Percentiles rank a stretch among this genome's conserved stretches.
Evolutionary conservation across 2,113 vertebrate genomes (phyloP).

Genomic region (Plectropomus leopardus): DNA sequence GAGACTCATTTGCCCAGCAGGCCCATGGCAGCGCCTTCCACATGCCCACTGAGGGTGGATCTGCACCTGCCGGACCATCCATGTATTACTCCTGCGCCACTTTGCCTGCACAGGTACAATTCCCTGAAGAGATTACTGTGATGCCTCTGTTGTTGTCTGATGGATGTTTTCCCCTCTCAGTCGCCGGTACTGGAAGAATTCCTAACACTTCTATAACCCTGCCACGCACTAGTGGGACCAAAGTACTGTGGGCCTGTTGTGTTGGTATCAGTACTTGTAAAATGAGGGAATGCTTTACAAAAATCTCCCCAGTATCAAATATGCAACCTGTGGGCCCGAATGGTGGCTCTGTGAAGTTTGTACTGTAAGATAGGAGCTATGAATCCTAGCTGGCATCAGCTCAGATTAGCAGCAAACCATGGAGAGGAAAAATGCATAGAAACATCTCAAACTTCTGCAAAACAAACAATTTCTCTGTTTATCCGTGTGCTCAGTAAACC

Average conservation of each 20-base stretch:
- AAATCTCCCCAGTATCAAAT: background rate
- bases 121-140: background rate
- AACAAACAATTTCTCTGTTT: background rate
- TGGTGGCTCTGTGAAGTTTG: background rate
- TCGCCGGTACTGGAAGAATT: background rate
- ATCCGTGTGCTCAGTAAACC: too few relatives aligned
- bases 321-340: background rate
- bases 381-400: too few relatives aligned
- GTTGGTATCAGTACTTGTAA: background rate
- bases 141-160: constrained; percentile 9
- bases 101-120: constrained; percentile 88
- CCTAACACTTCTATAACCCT: background rate
- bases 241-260: background rate
- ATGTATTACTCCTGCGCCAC: constrained; percentile 96
- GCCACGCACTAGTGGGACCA: background rate
- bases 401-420: too few relatives aligned
- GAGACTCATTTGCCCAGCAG: constrained; percentile 92
- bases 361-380: too few relatives aligned
- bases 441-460: background rate
- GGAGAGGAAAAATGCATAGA: background rate
- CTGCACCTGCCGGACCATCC: constrained; percentile 82
- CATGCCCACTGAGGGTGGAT: constrained; percentile 88
- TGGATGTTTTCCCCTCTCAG: background rate
- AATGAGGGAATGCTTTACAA: background rate
- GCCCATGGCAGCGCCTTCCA: constrained; percentile 94